Evolutionary conservation across 2,797 vertebrate genomes (phyloP), one percentile per base, ranked within the genome.

Genomic region (Mormyrops attenuatus): DNA sequence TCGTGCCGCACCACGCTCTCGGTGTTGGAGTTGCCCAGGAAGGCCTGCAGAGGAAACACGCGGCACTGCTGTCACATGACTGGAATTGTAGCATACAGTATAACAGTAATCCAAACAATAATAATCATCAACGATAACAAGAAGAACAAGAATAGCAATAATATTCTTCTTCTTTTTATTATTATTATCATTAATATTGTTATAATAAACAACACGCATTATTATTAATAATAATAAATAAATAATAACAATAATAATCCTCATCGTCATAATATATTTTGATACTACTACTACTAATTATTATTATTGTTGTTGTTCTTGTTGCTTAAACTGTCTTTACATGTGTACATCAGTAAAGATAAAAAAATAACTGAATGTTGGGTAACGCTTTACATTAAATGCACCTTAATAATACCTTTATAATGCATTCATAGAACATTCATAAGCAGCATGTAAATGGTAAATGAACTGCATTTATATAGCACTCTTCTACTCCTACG

Each of bases 11-110:
- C 95, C 86, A 97, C 96, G 0, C 95, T 93, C n/a, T 99, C 98
- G 0, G 97, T 97, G 94, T 99, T 98, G 47, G 94, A 91, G 52
- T 99, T 99, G 2, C 98, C 98, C 49, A 97, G 96, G 94, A 99
- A 99, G 0, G 96, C 97, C 98, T 99, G 91, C 38, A 91, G 20
- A 88, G 73, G 85, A 15, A 17, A 89, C 20, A 8, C 7, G 57
- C 49, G 0, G 11, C 41, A 52, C 34, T 92, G 1, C 89, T 13
- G 41, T 49, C 47, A 84, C 20, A 5, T 49, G 17, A 7, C 17
- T 49, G 80, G 1, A 22, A 5, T 6, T 44, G 20, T 20, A 49
- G 49, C 5, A 22, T 20, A 44, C 2, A 57, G 53, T 17, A 3
- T 20, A 17, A 5, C 17, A 57, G 53, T 26, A 9, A 17, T 0